phyloP scores from a whole-genome alignment of 2,797 vertebrate species.

The Rhinella marina region DNA sequence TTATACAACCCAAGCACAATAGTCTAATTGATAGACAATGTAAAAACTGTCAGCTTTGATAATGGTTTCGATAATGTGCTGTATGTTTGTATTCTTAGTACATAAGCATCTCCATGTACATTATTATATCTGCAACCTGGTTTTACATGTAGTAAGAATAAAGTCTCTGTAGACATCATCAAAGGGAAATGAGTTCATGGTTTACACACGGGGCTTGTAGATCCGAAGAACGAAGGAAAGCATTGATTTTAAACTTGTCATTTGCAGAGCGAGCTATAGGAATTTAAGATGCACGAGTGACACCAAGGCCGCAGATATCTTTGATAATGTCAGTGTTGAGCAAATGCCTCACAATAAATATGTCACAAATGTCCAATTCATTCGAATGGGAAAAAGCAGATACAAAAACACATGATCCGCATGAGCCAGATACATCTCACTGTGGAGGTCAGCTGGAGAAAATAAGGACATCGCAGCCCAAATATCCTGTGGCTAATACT shows the following conservation, averaged over 20 bases:
- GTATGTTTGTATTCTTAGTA: neutral
- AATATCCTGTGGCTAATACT: conserved; percentile 55
- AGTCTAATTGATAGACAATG: no score
- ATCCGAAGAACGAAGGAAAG: neutral
- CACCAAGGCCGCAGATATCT: neutral
- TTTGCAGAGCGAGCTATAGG: neutral
- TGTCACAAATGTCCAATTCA: conserved; percentile 14
- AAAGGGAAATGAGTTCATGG: neutral
- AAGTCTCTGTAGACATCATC: neutral
- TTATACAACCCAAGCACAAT: neutral
- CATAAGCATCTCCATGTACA: no score
- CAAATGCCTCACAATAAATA: neutral
- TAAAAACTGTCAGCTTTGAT: no score
- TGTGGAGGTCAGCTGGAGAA: conserved; percentile 45
- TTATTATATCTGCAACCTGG: no score
- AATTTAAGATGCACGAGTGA: neutral
- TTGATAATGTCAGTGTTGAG: neutral
- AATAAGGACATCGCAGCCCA: conserved; percentile 29
- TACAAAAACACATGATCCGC: conserved; percentile 4
- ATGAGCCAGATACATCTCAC: conserved; percentile 43
- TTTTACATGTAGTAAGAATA: neutral
- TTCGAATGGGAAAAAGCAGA: neutral
- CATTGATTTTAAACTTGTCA: neutral
- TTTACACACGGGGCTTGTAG: neutral
- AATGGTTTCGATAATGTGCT: neutral